Base-by-base conservation (phyloP, 2,113 vertebrate species). In the Pagrus major region DNA sequence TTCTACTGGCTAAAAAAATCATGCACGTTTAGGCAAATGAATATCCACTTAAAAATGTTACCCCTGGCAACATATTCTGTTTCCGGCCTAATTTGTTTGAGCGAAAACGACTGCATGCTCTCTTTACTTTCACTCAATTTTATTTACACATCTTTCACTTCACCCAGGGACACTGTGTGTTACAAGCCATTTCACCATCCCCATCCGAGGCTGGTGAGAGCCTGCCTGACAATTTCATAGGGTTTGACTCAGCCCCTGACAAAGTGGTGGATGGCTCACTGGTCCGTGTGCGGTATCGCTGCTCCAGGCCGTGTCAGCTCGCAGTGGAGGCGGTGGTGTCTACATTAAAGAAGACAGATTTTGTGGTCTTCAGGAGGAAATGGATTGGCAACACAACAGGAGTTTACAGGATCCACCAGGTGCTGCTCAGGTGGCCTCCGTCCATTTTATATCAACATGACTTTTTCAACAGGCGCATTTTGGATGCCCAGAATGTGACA, bases 271-370 rank as follows among this genome's bases (percentile, higher is more conserved):
- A 96, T 5, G 90, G 93, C 65, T 96, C 96, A 4, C 92, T 91
- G 39, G 93, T 97, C 88, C 94, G 78, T 0, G 93, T 98, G 55
- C 92, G 88, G 16, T 98, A 97, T 86, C 91, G 89, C 23, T 99
- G 98, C 92, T 95, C 96, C 29, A 86, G 91, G 85, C 95, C 96
- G 41, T 98, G 97, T 83, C 84, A 91, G 16, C 55, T 99, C 29
- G 90, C 76, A 31, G 61, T 98, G 77, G 96, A 98, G 88, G 95
- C 96, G 0, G 88, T 96, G 20, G 95, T 95, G 61, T 96, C 96
- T 1, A 95, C 95, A 0, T 95, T 96, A 81, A 95, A 92, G 83
- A 92, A 90, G 83, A 96, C 92, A 52, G 95, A 94, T 83, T 90
- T 96, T 9, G 84, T 94, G 0, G 92, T 97, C 35, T 98, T 97